Percentiles rank a stretch among this genome's conserved stretches.
Evolutionary conservation across 2,888 invertebrate genomes (phyloP).

Genomic region (Drosophila diplacantha): DNA sequence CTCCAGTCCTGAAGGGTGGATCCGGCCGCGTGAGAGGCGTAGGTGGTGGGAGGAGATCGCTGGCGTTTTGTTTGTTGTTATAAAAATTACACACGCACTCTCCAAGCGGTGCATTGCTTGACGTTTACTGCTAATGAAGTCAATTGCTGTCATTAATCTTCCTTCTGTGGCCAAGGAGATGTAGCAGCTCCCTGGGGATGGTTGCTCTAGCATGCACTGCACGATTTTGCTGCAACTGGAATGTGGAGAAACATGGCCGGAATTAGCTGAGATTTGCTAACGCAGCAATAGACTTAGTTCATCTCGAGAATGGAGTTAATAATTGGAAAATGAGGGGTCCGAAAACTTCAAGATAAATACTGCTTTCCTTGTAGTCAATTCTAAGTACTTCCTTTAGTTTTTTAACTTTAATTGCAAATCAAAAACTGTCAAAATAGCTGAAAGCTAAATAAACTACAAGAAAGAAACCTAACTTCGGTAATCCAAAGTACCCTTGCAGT

Average conservation of each 20-base stretch:
- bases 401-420: no score
- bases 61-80: constrained; percentile 52
- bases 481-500: no score
- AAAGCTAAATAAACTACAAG: no score
- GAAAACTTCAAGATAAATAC: no score
- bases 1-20: constrained; percentile 2
- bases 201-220: constrained; percentile 7
- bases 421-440: no score
- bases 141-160: constrained; percentile 76
- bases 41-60: background rate
- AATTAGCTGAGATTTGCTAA: constrained; percentile 7
- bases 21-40: background rate
- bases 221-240: constrained; percentile 6
- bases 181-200: background rate
- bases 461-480: no score
- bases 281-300: background rate
- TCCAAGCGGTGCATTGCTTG: constrained; percentile 41
- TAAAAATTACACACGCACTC: constrained; percentile 57
- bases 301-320: background rate
- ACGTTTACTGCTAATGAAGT: constrained; percentile 75
- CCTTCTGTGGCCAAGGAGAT: constrained; percentile 17
- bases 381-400: no score
- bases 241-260: background rate
- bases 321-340: no score
- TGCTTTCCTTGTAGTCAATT: no score